Conservation (phyloP, 2,888 invertebrate species). For the Dryobota labecula region DNA sequence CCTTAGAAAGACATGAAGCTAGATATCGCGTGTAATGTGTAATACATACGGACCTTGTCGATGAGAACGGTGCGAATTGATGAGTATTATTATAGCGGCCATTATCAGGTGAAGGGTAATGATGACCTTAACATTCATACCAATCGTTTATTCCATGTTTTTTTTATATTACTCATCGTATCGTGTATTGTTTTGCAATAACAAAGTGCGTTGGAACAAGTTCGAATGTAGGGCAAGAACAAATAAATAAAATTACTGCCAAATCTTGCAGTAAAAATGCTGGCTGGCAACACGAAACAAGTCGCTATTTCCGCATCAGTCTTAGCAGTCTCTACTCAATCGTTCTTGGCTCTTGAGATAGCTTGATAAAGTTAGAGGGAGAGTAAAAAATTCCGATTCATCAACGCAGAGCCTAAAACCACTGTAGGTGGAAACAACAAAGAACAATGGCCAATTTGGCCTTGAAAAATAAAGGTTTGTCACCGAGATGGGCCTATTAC, state of each 20-base stretch:
- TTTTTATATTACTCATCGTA: not conserved
- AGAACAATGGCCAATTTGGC: too few species aligned
- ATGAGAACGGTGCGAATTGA: constrained; percentile 36
- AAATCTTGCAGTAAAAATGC: constrained; percentile 26
- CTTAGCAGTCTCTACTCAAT: constrained; percentile 3
- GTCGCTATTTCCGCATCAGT: constrained; percentile 21
- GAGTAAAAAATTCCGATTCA: not conserved
- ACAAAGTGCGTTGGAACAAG: constrained; percentile 4
- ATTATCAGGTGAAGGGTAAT: constrained; percentile 46
- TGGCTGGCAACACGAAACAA: constrained; percentile 38
- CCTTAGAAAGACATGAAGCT: constrained; percentile 74
- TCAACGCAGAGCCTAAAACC: not conserved
- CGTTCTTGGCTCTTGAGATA: constrained; percentile 7
- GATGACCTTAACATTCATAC: constrained; percentile 28
- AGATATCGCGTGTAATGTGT: constrained; percentile 41
- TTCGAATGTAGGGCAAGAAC: constrained; percentile 46
- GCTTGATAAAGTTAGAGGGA: not conserved
- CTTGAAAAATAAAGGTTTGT: too few species aligned
- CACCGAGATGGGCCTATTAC: too few species aligned
- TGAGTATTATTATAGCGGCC: constrained; percentile 45
- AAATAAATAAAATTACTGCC: constrained; percentile 45
- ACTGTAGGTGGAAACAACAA: not conserved
- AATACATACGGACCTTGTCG: constrained; percentile 53
- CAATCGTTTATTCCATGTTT: constrained; percentile 1
- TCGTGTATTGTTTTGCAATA: constrained; percentile 35